Percentiles rank a stretch among this genome's conserved stretches.
Evolutionary conservation across 1,140 invertebrate species (phyloP).

Genomic region (Drosophila seguyi): DNA sequence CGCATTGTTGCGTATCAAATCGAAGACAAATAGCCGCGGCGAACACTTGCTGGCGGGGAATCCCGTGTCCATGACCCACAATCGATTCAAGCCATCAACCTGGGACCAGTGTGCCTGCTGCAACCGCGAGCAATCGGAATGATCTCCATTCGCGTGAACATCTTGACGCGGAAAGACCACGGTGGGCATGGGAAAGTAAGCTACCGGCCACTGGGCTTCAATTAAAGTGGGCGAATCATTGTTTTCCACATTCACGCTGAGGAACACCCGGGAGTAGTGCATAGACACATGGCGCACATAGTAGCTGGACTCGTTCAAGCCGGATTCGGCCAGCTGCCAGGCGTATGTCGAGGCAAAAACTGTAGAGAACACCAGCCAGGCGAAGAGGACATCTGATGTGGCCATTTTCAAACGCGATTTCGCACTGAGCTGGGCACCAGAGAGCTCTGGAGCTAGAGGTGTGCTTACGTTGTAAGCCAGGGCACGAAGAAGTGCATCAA

Average conservation of each 20-base stretch:
- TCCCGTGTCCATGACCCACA: slow-evolving; percentile 80
- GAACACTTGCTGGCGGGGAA: slow-evolving; percentile 53
- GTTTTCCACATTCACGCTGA: slow-evolving; percentile 65
- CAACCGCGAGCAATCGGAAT: slow-evolving; percentile 61
- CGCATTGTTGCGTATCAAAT: slow-evolving; percentile 72
- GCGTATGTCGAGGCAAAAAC: slow-evolving; percentile 6
- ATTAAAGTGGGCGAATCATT: slow-evolving; percentile 72
- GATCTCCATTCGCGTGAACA: slow-evolving; percentile 56
- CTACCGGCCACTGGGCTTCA: slow-evolving; percentile 77
- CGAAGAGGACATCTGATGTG: slow-evolving; percentile 28
- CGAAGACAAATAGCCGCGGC: slow-evolving; percentile 76
- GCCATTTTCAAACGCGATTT: slow-evolving; percentile 43
- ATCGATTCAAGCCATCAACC: slow-evolving; percentile 68
- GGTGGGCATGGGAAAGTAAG: slow-evolving; percentile 67
- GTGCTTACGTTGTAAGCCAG: slow-evolving; percentile 35
- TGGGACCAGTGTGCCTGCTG: slow-evolving; percentile 78
- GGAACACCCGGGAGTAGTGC: slow-evolving; percentile 74
- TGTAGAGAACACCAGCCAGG: slow-evolving; percentile 1
- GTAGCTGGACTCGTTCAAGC: slow-evolving; percentile 73
- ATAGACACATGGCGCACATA: slow-evolving; percentile 76
- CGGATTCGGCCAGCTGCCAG: slow-evolving; percentile 59
- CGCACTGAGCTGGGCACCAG: slow-evolving; percentile 32
- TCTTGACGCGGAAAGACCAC: slow-evolving; percentile 60
- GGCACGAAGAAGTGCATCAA: slow-evolving; percentile 27
- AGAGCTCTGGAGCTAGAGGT: not conserved